Base-by-base conservation (phyloP, 2,888 invertebrate species). In the Scrobipalpa atriplicella region DNA sequence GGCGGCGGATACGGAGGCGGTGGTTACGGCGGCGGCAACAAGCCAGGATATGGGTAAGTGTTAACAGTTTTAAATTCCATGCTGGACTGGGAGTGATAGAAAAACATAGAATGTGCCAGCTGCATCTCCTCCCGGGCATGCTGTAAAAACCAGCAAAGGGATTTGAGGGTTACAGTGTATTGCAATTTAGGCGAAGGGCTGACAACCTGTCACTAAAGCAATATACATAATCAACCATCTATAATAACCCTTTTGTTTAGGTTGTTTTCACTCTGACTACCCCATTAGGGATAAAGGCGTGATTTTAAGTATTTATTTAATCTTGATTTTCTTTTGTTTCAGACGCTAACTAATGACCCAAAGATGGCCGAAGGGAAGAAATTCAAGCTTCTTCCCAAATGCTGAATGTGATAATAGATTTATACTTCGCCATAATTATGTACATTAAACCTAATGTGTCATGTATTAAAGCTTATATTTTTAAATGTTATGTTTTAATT, bases 331-430 rank as follows among this genome's bases (percentile, higher is more conserved):
- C 54, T 29, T 41, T 79, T 81, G 68, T 87, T 88, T 65, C 86
- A 88, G 88, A 73, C 74, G 78, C 67, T 85, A 77, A 83, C 9
- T 66, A 47, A 38, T 39, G 16, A 58, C 54, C 66, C 39, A 65
- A 62, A 66, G 66, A 56, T 13, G 29, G 61, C 62, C 65, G 65
- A 64, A 61, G 58, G 19, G 41, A 68, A n/a, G 65, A 52, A 66
- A 62, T 29, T 29, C n/a, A 29, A 29, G 73, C 71, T 67, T 71
- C 73, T 71, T 68, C 72, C 71, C 72, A 78, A 80, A 82, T 81
- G 76, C 80, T 71, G 72, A 81, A 78, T 85, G 86, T 87, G 86
- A 87, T 87, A 85, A 72, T 73, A 74, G 74, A 70, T 70, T 74
- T 74, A 75, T 68, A 29, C 68, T 75, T 71, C 76, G 75, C 75